Base-by-base conservation (phyloP, 2,888 invertebrate species). In the Athripsodes cinereus region DNA sequence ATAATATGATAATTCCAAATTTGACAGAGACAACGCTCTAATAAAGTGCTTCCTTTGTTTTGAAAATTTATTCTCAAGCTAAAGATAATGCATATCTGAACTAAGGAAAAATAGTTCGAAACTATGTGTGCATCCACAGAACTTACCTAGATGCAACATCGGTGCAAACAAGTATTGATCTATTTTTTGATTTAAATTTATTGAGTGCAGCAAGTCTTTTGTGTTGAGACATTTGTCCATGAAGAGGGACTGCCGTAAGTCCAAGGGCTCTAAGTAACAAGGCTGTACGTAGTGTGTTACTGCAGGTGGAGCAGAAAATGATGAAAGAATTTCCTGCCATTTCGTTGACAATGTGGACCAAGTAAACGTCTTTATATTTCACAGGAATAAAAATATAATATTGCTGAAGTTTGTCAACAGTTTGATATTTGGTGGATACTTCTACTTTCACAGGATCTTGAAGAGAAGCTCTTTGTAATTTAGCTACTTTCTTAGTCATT, bases 191-290 rank as follows among this genome's bases (percentile, higher is more conserved):
- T 74, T 94, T 95, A 73, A 99, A 99, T 78, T 99, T 99, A 66
- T 95, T 96, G 18, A 99, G 76, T 0, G 98, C 89, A 0, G 95
- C 97, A 49, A 99, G 79, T 31, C 99, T 82, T 70, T 97, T 97
- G 70, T 96, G 93, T 76, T 99, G 99, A 13, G 92, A 89, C 96
- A 99, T 96, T 77, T 99, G 96, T 0, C 99, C 99, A 73, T 99
- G 96, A n/a, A 99, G 79, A 1, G 99, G 97, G 51, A 99, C 92
- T 0, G 97, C 98, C 1, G 90, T 86, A 61, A 98, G 82, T 6
- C 98, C 97, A 11, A 99, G 81, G 70, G 91, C 90, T 51, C 97
- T 81, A 60, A 99, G 76, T 73, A 98, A 82, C 35, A 97, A 76
- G 0, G 97, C 95, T 0, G 90, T 87, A 59, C 94, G 83, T 62